Evolutionary conservation across 2,113 vertebrate species (phyloP), one percentile per base, ranked within the genome.

Genomic region (Bucco capensis): DNA sequence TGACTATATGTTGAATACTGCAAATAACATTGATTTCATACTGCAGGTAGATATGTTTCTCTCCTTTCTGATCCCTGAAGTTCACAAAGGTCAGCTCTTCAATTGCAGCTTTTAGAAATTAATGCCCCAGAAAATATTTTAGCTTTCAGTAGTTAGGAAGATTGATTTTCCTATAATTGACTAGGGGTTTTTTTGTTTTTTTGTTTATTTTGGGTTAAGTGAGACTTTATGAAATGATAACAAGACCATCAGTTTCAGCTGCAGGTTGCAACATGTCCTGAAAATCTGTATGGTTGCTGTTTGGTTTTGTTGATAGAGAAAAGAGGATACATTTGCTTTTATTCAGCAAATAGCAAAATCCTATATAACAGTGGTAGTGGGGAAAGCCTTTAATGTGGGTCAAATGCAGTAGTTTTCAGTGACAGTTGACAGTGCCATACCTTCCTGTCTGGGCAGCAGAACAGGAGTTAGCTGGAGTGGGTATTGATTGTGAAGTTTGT

Each of bases 401-500:
- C 86, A 97, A 95, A 92, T 90, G 73, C 86, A 90, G 83, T 95
- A 89, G 88, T 86, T 92, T 79, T 97, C 91, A 58, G 78, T 97
- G 98, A 98, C 97, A 97, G 96, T 96, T 97, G 97, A 97, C 90
- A 47, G 93, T 95, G 91, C 87, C 86, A 53, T 94, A 95, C 88
- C 74, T 94, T 92, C 74, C 44, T 24, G 62, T 86, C 86, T 89
- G 76, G 91, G 73, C 87, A 69, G 82, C 96, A 89, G 95, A 97
- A 96, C 97, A 96, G 97, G 98, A 98, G 98, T 98, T 98, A 97
- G 97, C 97, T 97, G 81, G 94, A 98, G 96, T 95, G 83, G 77
- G 91, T 98, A 99, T 99, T 97, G 99, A 99, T 98, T 98, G 97
- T 97, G 98, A 98, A 98, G 98, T 98, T 99, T 98, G 97, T 98